These are phyloP conservation scores for Fopius arisanus DNA, from an alignment of 1,140 invertebrate species.

Conservation along the genomic window DNA sequence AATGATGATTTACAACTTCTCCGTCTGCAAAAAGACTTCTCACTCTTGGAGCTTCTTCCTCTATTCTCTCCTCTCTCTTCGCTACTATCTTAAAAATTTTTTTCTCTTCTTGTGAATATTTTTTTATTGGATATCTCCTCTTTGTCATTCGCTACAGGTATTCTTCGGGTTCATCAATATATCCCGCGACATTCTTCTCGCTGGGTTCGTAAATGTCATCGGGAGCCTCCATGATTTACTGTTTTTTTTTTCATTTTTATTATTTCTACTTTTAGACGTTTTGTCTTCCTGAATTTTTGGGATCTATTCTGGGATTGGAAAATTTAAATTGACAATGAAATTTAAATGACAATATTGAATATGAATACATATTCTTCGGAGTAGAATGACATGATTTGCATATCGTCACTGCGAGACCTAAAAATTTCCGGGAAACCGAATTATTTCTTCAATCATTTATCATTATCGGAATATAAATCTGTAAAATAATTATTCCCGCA, in stretches of 20 bases:
- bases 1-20: slow-evolving; percentile 55
- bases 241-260: not conserved
- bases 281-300: not conserved
- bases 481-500: too few relatives aligned
- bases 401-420: too few relatives aligned
- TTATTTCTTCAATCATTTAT: too few relatives aligned
- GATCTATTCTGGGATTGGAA: not conserved
- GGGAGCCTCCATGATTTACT: slow-evolving; percentile 23
- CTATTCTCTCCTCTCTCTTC: not conserved
- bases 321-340: too few relatives aligned
- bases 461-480: too few relatives aligned
- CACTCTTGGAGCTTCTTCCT: slow-evolving; percentile 24
- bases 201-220: slow-evolving; percentile 30
- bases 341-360: not conserved
- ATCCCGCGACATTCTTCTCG: not conserved
- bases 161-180: slow-evolving; percentile 1
- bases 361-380: too few relatives aligned
- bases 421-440: too few relatives aligned
- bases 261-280: not conserved
- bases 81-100: not conserved
- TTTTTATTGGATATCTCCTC: not conserved
- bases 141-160: slow-evolving; percentile 16
- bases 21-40: slow-evolving; percentile 29
- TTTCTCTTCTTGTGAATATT: slow-evolving; percentile 8
- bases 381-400: too few relatives aligned